phyloP scores from a whole-genome alignment of 2,888 invertebrate species.

The Argyresthia goedartella region DNA sequence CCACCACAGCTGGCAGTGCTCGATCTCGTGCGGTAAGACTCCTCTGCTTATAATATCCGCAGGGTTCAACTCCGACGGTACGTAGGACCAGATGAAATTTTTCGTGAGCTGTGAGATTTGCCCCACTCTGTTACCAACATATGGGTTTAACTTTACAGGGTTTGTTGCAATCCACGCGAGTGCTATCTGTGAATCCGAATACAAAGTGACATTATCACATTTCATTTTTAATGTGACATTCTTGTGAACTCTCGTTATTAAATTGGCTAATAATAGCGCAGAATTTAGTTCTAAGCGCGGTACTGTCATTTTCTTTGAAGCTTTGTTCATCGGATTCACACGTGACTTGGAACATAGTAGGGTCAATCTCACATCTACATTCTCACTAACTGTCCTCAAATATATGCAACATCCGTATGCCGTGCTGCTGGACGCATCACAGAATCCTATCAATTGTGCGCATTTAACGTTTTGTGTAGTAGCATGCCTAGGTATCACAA shows the following conservation, averaged over 20 bases:
- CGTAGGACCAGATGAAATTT: slow-evolving; percentile 8
- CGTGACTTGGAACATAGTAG: slow-evolving; percentile 13
- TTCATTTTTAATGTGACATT: neutral
- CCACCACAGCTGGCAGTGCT: slow-evolving; percentile 11
- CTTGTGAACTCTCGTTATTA: slow-evolving; percentile 1
- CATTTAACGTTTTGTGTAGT: neutral
- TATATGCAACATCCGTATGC: slow-evolving; percentile 14
- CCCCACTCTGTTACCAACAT: slow-evolving; percentile 12
- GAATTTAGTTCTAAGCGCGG: slow-evolving; percentile 13
- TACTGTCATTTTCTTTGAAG: slow-evolving; percentile 5
- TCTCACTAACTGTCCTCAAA: slow-evolving; percentile 6
- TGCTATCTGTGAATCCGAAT: neutral
- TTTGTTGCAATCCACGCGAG: slow-evolving; percentile 11
- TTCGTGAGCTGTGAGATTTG: slow-evolving; percentile 5
- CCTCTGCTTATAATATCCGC: slow-evolving; percentile 10
- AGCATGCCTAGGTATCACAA: slow-evolving; percentile 1
- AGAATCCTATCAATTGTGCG: slow-evolving; percentile 10
- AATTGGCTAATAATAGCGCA: slow-evolving; percentile 9
- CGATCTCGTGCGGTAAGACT: slow-evolving; percentile 6
- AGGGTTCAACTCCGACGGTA: slow-evolving; percentile 3
- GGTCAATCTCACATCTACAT: slow-evolving; percentile 7
- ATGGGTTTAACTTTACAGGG: slow-evolving; percentile 8
- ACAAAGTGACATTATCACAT: neutral
- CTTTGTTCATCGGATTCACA: slow-evolving; percentile 9
- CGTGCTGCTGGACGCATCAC: slow-evolving; percentile 10